Base-by-base conservation (phyloP, 1,140 invertebrate species). In the Cydia fagiglandana region DNA sequence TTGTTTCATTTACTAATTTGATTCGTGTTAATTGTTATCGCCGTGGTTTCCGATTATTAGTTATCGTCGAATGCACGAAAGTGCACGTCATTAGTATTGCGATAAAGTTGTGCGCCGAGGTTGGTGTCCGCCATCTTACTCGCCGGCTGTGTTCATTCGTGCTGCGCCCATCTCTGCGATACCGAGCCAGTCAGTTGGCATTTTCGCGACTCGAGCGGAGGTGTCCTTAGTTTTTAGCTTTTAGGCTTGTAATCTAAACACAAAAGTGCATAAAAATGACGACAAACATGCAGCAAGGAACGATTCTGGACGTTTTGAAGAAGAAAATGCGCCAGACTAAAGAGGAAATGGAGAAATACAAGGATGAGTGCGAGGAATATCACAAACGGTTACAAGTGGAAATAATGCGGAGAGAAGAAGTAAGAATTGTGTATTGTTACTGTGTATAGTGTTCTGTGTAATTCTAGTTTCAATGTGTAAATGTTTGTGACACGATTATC, bases 261-360 rank as follows among this genome's bases (percentile, higher is more conserved):
- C 82, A 89, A 85, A 88, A 91, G 86, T 91, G 84, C 78, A 85
- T 87, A 87, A 95, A 95, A 94, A 97, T 97, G 96, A 96, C 96
- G 94, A 95, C 96, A 85, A 97, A 96, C 94, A 95, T 97, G 94
- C 96, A 96, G 89, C 95, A 95, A 86, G 97, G 97, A 86, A 96
- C 96, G 84, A 95, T 99, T 80, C 94, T 99, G 87, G 98, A 99
- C 94, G 97, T 98, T 84, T 95, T 99, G 81, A 99, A 99, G 95
- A 99, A 99, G 95, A 99, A 99, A 96, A 99, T 99, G 98, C 95
- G 97, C 84, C 97, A 98, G 91, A 97, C 98, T 79, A 99, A 99
- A 94, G 98, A 99, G 91, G 98, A 99, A 94, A 97, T 98, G 96
- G 98, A 99, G 92, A 96, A 97, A 93, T 98, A 97, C 94, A 98